Conservation (phyloP, 2,113 vertebrate species). For the Brevimyrus niger region DNA sequence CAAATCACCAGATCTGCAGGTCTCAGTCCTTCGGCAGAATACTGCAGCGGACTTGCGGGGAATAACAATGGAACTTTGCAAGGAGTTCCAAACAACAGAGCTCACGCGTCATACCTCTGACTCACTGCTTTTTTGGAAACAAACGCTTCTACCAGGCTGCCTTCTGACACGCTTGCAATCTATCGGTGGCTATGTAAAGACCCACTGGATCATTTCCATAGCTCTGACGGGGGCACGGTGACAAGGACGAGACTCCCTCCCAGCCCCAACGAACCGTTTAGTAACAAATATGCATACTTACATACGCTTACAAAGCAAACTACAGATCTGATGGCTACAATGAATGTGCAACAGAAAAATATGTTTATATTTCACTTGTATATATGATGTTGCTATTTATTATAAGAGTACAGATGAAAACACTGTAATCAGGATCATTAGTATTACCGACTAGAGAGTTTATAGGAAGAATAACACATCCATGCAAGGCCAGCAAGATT, state of each 20-base stretch:
- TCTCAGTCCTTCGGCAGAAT: background rate
- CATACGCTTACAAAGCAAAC: background rate
- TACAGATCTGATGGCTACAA: background rate
- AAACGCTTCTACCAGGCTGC: background rate
- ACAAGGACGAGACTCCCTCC: background rate
- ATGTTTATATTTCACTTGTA: slow-evolving; percentile 16
- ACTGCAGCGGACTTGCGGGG: background rate
- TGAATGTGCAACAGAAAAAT: slow-evolving; percentile 24
- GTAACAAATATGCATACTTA: background rate
- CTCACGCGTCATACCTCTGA: background rate
- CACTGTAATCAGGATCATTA: background rate
- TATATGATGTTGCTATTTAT: background rate
- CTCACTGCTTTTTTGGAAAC: background rate
- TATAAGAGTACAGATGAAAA: background rate
- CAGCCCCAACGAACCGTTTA: background rate
- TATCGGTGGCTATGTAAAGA: background rate
- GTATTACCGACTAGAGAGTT: background rate
- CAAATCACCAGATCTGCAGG: background rate
- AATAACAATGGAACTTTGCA: background rate
- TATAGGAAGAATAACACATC: background rate
- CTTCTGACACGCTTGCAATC: background rate
- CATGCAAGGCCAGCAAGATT: background rate
- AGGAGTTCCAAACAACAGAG: background rate
- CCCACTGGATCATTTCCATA: background rate
- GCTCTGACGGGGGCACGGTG: background rate